Base-by-base conservation (phyloP, 2,797 vertebrate species). In the Pelochelys cantorii region DNA sequence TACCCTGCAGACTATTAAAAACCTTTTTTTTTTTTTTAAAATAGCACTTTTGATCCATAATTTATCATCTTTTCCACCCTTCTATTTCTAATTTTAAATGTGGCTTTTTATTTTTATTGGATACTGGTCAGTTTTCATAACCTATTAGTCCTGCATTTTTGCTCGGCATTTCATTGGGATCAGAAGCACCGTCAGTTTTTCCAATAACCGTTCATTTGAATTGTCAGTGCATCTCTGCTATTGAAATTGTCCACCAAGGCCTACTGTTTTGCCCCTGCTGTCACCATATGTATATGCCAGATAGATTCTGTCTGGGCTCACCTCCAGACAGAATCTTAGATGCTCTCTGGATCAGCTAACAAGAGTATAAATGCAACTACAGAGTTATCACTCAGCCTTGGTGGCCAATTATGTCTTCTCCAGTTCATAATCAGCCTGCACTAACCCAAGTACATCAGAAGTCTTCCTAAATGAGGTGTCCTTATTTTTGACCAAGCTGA, bases 401-500 rank as follows among this genome's bases (percentile, higher is more conserved):
- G 86, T 93, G 89, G 81, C 55, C 85, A 88, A 78, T 48, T 53
- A 42, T 85, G 94, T 81, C 59, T 79, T 48, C 94, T 93, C 89
- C 82, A 86, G 77, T 90, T 89, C 90, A 81, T 90, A 86, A 88
- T 74, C 34, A 53, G 74, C 87, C 9, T 65, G 56, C 15, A 1
- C 37, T 81, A 95, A 89, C 6, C 23, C 78, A 93, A 93, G 89
- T 71, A 86, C 77, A 88, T 80, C 71, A 89, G 23, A 37, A 83
- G 13, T 90, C 31, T 89, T 92, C 78, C 48, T 85, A 80, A 86
- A 18, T 34, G 34, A 1, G 48, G 11, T 42, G n/a, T 83, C 5
- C 11, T 75, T 77, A 92, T 2, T 81, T 59, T 84, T 71, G 80
- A 56, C 22, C 84, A 88, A 37, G 22, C 54, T 27, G 18, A 25